Evolutionary conservation across 2,888 invertebrate genomes (phyloP), one percentile per base, ranked within the genome.

Genomic region (Nematopogon swammerdamellus): DNA sequence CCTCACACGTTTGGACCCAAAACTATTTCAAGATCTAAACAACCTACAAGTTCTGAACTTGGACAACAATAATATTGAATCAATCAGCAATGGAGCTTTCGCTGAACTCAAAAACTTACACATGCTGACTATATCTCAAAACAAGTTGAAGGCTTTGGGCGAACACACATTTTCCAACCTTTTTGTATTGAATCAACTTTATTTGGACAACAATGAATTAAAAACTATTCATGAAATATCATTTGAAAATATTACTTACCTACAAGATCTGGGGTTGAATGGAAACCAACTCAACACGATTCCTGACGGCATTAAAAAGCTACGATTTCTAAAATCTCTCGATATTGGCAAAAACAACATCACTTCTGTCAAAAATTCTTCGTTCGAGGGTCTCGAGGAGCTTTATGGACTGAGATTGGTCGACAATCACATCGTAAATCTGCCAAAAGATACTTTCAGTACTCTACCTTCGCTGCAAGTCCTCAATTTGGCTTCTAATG

Each of bases 301-400:
- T 43, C 89, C 91, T 19, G 81, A 80, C 49, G 87, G 89, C 2
- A 82, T 90, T 14, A 84, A 83, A 50, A 84, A 84, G 55, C 70
- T 92, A 43, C 71, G 82, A 47, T 85, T 86, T 60, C 70, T 93
- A 50, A 88, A 88, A 66, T 87, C 88, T 1, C 81, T 94, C 48
- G 91, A 92, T 67, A 80, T 94, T 54, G 91, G 90, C 4, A 89
- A 91, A 64, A 94, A 94, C 68, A 83, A 83, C 54, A 87, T 95
- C 57, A 82, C 85, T 47, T 77, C 75, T 51, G 81, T 94, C 53
- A 82, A 80, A n/a, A 88, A 88, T 63, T 81, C 84, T 36, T 88
- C 89, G 19, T 90, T 93, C 62, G 82, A 84, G 58, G 89, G 90
- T 0, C 70, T 93, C 54, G 84, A 85, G 62, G 85, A 88, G 54